A percentile compares a stretch with the other conserved stretches of the same genome.
phyloP scores from a whole-genome alignment of 2,797 vertebrate genomes.

The Myotis planiceps region DNA sequence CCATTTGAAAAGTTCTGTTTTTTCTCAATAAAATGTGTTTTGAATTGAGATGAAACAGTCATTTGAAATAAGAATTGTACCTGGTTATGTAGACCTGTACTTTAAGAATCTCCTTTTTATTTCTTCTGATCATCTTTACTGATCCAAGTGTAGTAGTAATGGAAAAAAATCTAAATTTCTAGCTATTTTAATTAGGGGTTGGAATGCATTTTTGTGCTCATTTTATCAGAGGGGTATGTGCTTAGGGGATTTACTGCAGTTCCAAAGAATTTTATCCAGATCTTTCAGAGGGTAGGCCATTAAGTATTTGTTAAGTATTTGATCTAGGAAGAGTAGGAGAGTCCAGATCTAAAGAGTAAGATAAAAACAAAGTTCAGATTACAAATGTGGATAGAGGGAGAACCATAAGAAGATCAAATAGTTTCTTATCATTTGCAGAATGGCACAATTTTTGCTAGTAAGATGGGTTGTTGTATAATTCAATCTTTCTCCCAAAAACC shows the following conservation, averaged over 20 bases:
- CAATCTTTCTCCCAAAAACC: conserved; percentile 9
- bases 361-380: background rate
- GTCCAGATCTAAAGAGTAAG: background rate
- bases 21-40: background rate
- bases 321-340: background rate
- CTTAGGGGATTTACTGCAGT: background rate
- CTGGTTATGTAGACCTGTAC: background rate
- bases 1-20: background rate
- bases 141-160: conserved; percentile 27
- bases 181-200: background rate
- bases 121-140: background rate
- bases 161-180: background rate
- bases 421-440: background rate
- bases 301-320: background rate
- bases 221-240: background rate
- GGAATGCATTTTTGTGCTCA: background rate
- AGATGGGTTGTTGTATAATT: background rate
- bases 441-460: background rate
- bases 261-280: background rate
- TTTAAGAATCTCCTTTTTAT: background rate
- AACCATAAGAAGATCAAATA: background rate
- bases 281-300: background rate
- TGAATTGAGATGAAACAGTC: background rate
- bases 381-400: background rate
- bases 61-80: conserved; percentile 21